Percentiles rank a stretch among this genome's conserved stretches.
These are phyloP conservation scores for Brachypodius melanocephalos DNA, from an alignment of 2,113 vertebrate species.

Conservation along the genomic window DNA sequence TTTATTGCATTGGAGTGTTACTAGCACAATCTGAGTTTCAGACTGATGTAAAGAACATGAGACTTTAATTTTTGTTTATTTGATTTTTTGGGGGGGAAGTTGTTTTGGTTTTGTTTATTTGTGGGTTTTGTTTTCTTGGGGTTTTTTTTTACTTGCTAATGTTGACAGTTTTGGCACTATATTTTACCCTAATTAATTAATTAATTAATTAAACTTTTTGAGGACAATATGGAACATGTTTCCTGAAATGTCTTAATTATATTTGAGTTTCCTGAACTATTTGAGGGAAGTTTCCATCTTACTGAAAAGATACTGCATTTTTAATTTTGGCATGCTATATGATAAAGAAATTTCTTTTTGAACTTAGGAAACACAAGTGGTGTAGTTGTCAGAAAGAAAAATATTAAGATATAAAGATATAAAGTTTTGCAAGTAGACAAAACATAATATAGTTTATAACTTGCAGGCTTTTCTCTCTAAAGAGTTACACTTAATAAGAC, in stretches of 20 bases:
- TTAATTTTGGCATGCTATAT: not conserved
- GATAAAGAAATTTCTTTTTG: not conserved
- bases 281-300: not conserved
- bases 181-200: not conserved
- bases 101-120: not conserved
- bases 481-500: not conserved
- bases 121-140: not conserved
- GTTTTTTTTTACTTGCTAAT: not conserved
- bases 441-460: not conserved
- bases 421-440: no score
- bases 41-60: not conserved
- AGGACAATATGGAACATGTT: not conserved
- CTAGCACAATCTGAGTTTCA: not conserved
- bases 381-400: not conserved
- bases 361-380: not conserved
- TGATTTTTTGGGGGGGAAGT: not conserved
- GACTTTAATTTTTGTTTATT: not conserved
- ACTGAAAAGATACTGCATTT: not conserved
- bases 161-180: not conserved
- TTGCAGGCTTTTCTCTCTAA: not conserved
- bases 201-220: not conserved
- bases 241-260: not conserved
- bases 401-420: not conserved
- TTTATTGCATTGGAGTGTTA: not conserved
- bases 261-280: not conserved